phyloP scores from a whole-genome alignment of 2,797 vertebrate species.

The Gymnoscopelus braueri region DNA sequence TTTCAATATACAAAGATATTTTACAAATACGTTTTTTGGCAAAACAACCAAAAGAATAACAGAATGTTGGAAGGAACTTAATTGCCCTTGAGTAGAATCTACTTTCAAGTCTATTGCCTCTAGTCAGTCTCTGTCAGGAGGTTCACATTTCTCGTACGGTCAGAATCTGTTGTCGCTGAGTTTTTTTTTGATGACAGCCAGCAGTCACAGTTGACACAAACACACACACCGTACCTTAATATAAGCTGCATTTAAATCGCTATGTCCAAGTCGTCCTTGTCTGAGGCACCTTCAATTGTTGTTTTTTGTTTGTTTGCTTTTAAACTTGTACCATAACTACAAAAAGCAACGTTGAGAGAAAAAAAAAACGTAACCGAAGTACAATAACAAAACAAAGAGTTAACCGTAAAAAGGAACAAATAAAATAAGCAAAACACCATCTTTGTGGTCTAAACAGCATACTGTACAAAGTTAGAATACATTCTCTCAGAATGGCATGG shows the following conservation, averaged over 20 bases:
- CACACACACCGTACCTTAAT: slow-evolving; percentile 50
- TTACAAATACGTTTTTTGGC: slow-evolving; percentile 77
- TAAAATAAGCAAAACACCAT: slow-evolving; percentile 85
- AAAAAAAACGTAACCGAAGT: slow-evolving; percentile 67
- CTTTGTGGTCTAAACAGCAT: slow-evolving; percentile 88
- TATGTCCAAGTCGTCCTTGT: slow-evolving; percentile 36
- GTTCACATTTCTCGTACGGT: slow-evolving; percentile 28
- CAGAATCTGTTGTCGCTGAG: slow-evolving; percentile 25
- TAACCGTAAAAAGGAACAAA: slow-evolving; percentile 55
- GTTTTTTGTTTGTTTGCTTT: slow-evolving; percentile 25
- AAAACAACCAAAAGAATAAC: slow-evolving; percentile 50
- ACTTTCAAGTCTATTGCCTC: slow-evolving; percentile 56
- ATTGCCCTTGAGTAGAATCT: slow-evolving; percentile 46
- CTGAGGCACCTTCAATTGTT: slow-evolving; percentile 71
- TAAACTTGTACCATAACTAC: slow-evolving; percentile 68
- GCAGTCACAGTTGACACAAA: background rate
- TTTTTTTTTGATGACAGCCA: slow-evolving; percentile 5
- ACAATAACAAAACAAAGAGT: slow-evolving; percentile 53
- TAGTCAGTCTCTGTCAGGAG: slow-evolving; percentile 26
- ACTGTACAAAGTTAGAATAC: slow-evolving; percentile 88
- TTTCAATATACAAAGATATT: slow-evolving; percentile 64
- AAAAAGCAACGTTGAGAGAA: slow-evolving; percentile 74
- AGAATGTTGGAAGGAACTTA: slow-evolving; percentile 45
- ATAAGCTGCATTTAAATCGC: slow-evolving; percentile 55
- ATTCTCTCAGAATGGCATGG: slow-evolving; percentile 98